A percentile compares a stretch with the other conserved stretches of the same genome.
These are phyloP conservation scores for Acyrthosiphon pisum DNA, from an alignment of 1,140 invertebrate genomes.

Conservation along the genomic window DNA sequence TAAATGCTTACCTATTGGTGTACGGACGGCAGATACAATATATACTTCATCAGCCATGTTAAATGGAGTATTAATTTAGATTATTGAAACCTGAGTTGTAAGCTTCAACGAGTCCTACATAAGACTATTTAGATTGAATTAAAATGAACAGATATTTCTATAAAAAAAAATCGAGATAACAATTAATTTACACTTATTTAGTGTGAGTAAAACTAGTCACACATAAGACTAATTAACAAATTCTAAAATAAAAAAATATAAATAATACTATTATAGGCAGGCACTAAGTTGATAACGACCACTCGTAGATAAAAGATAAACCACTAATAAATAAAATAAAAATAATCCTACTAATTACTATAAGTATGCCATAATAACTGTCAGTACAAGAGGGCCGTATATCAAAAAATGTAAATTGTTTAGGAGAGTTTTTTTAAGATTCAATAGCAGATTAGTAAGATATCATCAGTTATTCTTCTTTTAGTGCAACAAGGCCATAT, in stretches of 20 bases:
- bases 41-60: conserved; percentile 65
- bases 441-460: too few species aligned
- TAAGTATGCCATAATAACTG: too few species aligned
- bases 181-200: conserved; percentile 22
- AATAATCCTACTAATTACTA: too few species aligned
- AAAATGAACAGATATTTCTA: neutral
- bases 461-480: too few species aligned
- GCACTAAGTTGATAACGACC: neutral
- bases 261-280: neutral
- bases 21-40: conserved; percentile 73
- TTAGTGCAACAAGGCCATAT: too few species aligned
- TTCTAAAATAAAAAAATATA: neutral
- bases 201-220: neutral
- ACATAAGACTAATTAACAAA: neutral
- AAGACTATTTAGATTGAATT: neutral
- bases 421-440: too few species aligned
- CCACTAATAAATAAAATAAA: too few species aligned
- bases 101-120: neutral
- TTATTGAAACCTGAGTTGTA: neutral
- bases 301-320: too few species aligned
- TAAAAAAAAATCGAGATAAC: conserved; percentile 15
- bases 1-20: conserved; percentile 70
- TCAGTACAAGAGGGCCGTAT: too few species aligned
- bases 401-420: too few species aligned
- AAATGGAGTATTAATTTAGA: neutral